Conservation (phyloP, 1,140 invertebrate genomes). For the Aphelenchoides fujianensis region DNA sequence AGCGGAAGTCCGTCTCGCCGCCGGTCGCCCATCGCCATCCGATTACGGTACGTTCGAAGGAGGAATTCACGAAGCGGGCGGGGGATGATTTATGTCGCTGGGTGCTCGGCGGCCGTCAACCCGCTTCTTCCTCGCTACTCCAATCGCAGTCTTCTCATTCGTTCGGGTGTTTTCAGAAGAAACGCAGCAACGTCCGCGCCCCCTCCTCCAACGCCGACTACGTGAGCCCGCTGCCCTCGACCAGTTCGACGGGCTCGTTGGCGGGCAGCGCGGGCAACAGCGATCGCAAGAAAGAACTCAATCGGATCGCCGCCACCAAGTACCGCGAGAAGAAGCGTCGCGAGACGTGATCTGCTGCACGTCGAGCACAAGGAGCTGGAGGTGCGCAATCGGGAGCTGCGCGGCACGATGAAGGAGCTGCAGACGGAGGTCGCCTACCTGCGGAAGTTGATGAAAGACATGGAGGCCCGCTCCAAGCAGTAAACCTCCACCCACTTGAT, state of each 20-base stretch:
- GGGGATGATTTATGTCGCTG: constrained; percentile 8
- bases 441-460: constrained; percentile 33
- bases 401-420: constrained; percentile 27
- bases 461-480: constrained; percentile 24
- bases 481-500: not conserved
- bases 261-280: not conserved
- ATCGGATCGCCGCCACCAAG: constrained; percentile 41
- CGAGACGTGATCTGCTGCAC: constrained; percentile 29
- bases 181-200: not conserved
- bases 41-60: not conserved
- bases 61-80: not conserved
- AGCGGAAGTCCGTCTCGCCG: constrained; percentile 31
- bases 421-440: constrained; percentile 38
- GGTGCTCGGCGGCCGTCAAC: too few relatives aligned
- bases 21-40: not conserved
- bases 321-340: constrained; percentile 46
- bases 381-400: constrained; percentile 25
- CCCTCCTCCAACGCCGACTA: too few relatives aligned
- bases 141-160: constrained; percentile 14
- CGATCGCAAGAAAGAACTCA: constrained; percentile 45
- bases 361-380: constrained; percentile 35
- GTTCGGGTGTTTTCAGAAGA: constrained; percentile 16
- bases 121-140: too few relatives aligned
- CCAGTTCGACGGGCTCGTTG: constrained; percentile 25
- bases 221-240: not conserved